Conservation (phyloP, 2,888 invertebrate genomes). For the Erpobdella octoculata region DNA sequence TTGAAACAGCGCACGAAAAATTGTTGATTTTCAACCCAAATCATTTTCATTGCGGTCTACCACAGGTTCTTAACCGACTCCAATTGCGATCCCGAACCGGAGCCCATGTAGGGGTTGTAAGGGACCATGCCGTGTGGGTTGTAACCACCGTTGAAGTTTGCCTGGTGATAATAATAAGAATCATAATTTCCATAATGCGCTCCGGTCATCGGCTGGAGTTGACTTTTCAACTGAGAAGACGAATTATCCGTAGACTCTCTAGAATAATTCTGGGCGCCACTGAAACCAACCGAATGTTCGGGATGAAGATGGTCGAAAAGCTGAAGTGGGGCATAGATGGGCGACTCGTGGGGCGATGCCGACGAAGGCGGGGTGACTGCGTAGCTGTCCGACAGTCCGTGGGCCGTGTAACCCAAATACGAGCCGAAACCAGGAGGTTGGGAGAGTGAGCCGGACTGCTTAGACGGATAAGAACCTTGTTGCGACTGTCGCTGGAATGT, state of each 20-base stretch:
- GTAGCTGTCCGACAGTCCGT: conserved; percentile 56
- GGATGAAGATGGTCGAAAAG: conserved; percentile 1
- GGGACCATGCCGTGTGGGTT: background rate
- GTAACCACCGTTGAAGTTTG: conserved; percentile 3
- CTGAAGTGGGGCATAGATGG: background rate
- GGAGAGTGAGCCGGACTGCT: background rate
- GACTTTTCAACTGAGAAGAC: background rate
- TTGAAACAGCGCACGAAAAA: no score
- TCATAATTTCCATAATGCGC: conserved; percentile 15
- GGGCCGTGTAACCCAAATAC: conserved; percentile 31
- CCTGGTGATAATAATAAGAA: conserved; percentile 19
- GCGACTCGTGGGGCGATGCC: conserved; percentile 75
- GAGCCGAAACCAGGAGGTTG: conserved; percentile 26
- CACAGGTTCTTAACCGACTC: conserved; percentile 24
- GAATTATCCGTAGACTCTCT: background rate
- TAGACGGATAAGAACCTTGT: conserved; percentile 21
- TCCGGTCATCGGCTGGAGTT: background rate
- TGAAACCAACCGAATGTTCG: conserved; percentile 6
- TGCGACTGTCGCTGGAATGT: conserved; percentile 29
- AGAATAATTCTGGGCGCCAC: background rate
- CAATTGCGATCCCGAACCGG: background rate
- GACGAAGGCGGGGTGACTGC: conserved; percentile 91
- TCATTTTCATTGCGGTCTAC: no score
- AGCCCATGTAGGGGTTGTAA: conserved; percentile 20
- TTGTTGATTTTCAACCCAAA: no score